A percentile compares a stretch with the other conserved stretches of the same genome.
Conservation (phyloP, 2,113 vertebrate genomes). For the Malurus alboscapulatus region DNA sequence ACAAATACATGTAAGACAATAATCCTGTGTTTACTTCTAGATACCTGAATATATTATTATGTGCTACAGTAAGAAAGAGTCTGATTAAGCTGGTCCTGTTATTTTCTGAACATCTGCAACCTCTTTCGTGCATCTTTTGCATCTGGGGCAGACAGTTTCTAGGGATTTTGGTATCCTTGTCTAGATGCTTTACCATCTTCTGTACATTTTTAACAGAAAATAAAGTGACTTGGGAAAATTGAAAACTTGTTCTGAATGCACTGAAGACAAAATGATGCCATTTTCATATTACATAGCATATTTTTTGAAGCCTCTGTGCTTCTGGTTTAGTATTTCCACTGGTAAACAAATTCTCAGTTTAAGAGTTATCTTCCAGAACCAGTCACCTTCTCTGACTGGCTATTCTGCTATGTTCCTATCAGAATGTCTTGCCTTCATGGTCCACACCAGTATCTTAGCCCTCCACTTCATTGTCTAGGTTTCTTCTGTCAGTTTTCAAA, state of each 20-base stretch:
- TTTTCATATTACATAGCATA: not conserved
- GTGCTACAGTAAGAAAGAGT: not conserved
- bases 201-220: not conserved
- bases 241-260: not conserved
- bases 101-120: not conserved
- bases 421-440: not conserved
- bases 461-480: not conserved
- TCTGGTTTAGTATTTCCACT: not conserved
- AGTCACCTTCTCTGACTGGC: not conserved
- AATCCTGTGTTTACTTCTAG: not conserved
- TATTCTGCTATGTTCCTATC: not conserved
- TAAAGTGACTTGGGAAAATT: not conserved
- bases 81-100: not conserved
- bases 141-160: not conserved
- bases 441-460: not conserved
- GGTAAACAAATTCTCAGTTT: not conserved
- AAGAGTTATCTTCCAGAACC: not conserved
- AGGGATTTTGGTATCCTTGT: not conserved
- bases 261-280: not conserved
- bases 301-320: not conserved
- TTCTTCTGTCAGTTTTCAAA: not conserved
- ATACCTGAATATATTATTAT: not conserved
- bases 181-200: not conserved
- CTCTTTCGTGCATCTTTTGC: not conserved
- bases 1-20: not conserved